A percentile compares a stretch with the other conserved stretches of the same genome.
Evolutionary conservation across 2,888 invertebrate species (phyloP).

Genomic region (Hipparchia semele): DNA sequence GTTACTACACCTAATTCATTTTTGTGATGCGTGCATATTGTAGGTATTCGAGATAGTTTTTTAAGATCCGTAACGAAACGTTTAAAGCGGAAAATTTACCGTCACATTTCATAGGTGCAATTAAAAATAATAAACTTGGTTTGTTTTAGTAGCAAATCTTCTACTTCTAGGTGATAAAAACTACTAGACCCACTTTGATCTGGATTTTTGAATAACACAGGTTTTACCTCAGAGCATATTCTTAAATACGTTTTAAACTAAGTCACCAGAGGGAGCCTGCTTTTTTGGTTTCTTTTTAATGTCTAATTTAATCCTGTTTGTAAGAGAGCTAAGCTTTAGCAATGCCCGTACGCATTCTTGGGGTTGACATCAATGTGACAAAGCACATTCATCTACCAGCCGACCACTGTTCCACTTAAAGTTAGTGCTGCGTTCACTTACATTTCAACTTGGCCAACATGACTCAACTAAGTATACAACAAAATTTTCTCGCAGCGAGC

Average conservation of each 20-base stretch:
- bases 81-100: not conserved
- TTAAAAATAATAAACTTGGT: too few relatives aligned
- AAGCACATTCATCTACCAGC: conserved; percentile 61
- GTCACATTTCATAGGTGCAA: not conserved
- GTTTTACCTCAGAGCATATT: too few relatives aligned
- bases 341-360: conserved; percentile 39
- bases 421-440: conserved; percentile 48
- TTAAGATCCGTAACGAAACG: not conserved
- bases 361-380: conserved; percentile 52
- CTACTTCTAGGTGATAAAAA: too few relatives aligned
- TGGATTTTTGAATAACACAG: too few relatives aligned
- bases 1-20: not conserved
- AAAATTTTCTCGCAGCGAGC: too few relatives aligned
- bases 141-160: too few relatives aligned
- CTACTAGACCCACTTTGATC: too few relatives aligned
- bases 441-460: not conserved
- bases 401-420: conserved; percentile 62
- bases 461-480: too few relatives aligned
- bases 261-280: too few relatives aligned
- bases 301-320: not conserved
- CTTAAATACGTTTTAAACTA: too few relatives aligned
- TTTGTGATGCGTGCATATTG: not conserved
- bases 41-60: not conserved
- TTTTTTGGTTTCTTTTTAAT: too few relatives aligned
- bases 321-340: conserved; percentile 13